Conservation (phyloP, 2,113 vertebrate genomes). For the Agapornis roseicollis region DNA sequence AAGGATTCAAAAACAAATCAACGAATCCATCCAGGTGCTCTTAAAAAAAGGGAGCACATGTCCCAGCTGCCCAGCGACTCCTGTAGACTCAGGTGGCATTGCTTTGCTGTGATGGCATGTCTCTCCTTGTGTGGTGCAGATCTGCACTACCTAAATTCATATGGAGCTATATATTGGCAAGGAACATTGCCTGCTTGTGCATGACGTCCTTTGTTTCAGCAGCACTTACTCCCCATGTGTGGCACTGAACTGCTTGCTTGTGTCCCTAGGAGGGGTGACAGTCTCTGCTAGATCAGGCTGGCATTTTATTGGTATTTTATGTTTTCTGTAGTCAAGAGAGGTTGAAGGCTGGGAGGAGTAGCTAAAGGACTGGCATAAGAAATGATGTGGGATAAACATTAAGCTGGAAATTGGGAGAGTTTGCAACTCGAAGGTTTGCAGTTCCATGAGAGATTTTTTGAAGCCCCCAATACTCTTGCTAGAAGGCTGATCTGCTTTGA, state of each 20-base stretch:
- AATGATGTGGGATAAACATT: not conserved
- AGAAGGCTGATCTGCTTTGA: not conserved
- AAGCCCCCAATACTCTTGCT: not conserved
- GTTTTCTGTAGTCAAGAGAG: not conserved
- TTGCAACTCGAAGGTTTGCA: not conserved
- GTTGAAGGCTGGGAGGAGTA: not conserved
- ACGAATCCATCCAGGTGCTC: not conserved
- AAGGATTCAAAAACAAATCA: not conserved
- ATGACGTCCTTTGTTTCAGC: not conserved
- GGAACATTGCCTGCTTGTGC: not conserved
- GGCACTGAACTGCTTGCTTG: not conserved
- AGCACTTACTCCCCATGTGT: not conserved
- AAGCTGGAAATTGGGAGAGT: not conserved
- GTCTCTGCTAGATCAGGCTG: not conserved
- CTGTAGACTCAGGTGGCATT: not conserved
- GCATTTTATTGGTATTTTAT: not conserved
- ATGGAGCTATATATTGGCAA: not conserved
- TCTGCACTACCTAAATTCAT: not conserved
- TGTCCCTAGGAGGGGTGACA: not conserved
- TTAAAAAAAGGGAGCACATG: not conserved
- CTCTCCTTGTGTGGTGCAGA: fast-evolving
- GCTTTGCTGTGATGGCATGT: not conserved
- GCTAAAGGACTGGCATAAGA: not conserved
- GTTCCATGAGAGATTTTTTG: not conserved
- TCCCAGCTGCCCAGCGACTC: not conserved